Evolutionary conservation across 2,113 vertebrate species (phyloP).

Genomic region (Oryzias curvinotus): DNA sequence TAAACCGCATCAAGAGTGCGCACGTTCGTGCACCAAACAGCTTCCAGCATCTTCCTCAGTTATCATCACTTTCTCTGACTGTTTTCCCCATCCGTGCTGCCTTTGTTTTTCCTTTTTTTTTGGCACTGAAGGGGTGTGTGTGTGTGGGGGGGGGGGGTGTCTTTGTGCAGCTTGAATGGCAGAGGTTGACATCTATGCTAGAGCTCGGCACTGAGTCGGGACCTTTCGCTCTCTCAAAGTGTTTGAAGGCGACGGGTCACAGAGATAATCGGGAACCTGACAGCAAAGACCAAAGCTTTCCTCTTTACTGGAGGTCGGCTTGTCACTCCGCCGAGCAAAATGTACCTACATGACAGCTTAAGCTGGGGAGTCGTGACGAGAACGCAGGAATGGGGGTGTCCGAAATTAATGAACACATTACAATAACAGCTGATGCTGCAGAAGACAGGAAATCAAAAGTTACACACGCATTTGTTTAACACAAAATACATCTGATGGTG

Average conservation of each 20-base stretch:
- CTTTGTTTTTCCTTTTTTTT: not conserved
- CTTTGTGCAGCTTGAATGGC: constrained; percentile 44
- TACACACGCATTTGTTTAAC: not conserved
- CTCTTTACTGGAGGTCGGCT: constrained; percentile 46
- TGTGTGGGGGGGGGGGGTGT: no score
- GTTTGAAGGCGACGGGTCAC: constrained; percentile 67
- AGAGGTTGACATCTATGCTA: constrained; percentile 49
- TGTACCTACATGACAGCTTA: constrained; percentile 49
- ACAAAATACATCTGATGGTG: constrained; percentile 32
- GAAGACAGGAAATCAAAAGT: not conserved
- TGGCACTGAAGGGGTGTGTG: not conserved
- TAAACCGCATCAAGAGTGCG: not conserved
- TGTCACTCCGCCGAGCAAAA: constrained; percentile 49
- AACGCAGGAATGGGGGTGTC: not conserved
- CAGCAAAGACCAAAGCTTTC: constrained; percentile 51
- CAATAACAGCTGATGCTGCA: not conserved
- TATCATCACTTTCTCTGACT: not conserved
- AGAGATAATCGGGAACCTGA: constrained; percentile 53
- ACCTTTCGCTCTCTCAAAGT: constrained; percentile 64
- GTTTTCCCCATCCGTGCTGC: not conserved
- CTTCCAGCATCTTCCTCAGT: not conserved
- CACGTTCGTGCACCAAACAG: not conserved
- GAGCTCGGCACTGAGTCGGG: constrained; percentile 58
- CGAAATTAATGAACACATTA: constrained; percentile 2
- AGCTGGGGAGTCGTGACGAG: not conserved